Evolutionary conservation across 2,888 invertebrate genomes (phyloP), one percentile per base, ranked within the genome.

Genomic region (Chloroclysta siterata): DNA sequence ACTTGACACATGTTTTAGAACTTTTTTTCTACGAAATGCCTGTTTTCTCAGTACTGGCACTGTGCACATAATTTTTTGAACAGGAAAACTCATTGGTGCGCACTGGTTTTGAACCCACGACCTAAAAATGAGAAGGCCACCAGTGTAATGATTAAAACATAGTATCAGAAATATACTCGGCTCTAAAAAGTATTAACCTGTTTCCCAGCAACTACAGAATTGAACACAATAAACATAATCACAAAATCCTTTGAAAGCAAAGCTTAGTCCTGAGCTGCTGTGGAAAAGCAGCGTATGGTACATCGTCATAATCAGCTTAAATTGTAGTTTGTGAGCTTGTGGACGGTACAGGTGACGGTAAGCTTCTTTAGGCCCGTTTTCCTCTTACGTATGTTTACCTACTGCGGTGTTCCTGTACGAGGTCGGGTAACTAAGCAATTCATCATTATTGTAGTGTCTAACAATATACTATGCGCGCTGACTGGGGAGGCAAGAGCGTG

Each of bases 251-350:
- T 58, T 58, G 47, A 62, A 61, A 65, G 61, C 61, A 59, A 52
- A 59, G 55, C 59, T 54, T 55, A 67, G 63, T 64, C 61, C 53
- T 70, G 60, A 60, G 63, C 66, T 62, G 69, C 66, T 67, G 58
- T 69, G 66, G 65, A 56, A 22, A 71, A 70, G 64, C 63, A 66
- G 54, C 58, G 68, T 62, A 59, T 53, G 68, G 73, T 66, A 75
- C 73, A 79, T 82, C 78, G 75, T 81, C 79, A 81, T 85, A 85
- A 85, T 86, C 82, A 82, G 85, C 85, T 86, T 86, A 85, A 72
- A 78, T 77, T 76, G 79, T 80, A 79, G 81, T 80, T 78, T 80
- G 79, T 69, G 72, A 77, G 70, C 74, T 69, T 74, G 77, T 67
- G 77, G 79, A 66, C 70, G 72, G 71, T 73, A 50, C 84, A 84